Evolutionary conservation across 2,888 invertebrate genomes (phyloP).

Genomic region (Stegophylla sp.): DNA sequence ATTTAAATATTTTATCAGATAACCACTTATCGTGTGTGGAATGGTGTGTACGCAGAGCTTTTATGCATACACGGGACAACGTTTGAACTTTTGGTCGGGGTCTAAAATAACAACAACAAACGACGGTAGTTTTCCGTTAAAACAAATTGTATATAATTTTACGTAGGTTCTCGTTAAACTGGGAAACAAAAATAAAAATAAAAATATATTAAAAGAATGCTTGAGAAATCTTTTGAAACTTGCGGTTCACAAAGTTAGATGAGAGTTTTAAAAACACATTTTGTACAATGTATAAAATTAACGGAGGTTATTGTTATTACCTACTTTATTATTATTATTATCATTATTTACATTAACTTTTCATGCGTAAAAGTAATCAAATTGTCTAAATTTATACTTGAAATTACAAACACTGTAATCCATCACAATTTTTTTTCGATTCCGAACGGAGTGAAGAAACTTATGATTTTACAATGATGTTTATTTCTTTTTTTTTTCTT

Average conservation of each 20-base stretch:
- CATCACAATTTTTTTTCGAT: no score
- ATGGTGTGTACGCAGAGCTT: background rate
- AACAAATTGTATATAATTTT: background rate
- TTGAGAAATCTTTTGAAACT: background rate
- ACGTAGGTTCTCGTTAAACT: background rate
- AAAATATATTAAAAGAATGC: no score
- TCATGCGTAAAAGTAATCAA: background rate
- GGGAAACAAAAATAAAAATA: conserved; percentile 9
- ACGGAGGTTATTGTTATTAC: background rate
- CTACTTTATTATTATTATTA: background rate
- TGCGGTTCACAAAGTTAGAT: background rate
- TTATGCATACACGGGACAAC: background rate
- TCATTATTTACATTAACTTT: background rate
- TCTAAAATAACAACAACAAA: background rate
- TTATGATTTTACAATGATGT: no score
- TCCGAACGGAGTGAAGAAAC: no score
- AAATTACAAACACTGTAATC: no score
- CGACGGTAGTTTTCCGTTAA: background rate
- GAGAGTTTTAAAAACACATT: background rate
- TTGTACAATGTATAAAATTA: background rate
- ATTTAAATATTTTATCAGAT: background rate
- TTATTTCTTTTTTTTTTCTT: no score
- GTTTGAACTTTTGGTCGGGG: background rate
- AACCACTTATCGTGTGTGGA: background rate
- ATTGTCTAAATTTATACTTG: background rate